Evolutionary conservation across 2,113 vertebrate genomes (phyloP), one percentile per base, ranked within the genome.

Genomic region (Pedetes capensis): DNA sequence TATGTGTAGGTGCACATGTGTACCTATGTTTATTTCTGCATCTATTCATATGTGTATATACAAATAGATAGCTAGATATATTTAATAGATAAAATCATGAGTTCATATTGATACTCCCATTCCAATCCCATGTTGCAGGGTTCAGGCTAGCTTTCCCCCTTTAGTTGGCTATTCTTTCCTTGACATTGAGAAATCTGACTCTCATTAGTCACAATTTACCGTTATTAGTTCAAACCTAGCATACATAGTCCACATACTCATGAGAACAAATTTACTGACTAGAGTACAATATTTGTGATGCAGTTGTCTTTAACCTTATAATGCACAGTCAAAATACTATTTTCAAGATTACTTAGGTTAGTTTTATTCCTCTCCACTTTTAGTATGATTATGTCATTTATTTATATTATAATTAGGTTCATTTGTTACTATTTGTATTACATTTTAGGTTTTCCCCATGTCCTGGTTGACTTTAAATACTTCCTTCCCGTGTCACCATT

Each of bases 211-310:
- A 95, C 20, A 68, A 55, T 53, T 29, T 34, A 27, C 11, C 71
- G 75, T 34, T 71, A 88, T 29, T 61, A 59, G 34, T 55, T 89
- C 80, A 81, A 34, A 86, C 12, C 47, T 44, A 53, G 66, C 42
- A 76, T 23, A 47, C 5, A 92, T 37, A 39, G 66, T 27, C 51
- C 5, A 22, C n/a, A 85, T 47, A 22, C 59, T 29, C 39, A 27
- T 85, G 32, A 89, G 95, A 93, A 89, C 37, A 71, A 80, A 79
- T 74, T 17, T 86, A 57, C n/a, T 74, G 87, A 39, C 57, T 75
- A 64, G 25, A 69, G 20, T 42, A 59, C 20, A 71, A 66, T 74
- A 49, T 85, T 80, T 89, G 84, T 39, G 8, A 47, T 66, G 59
- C 59, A 69, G 37, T 75, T 94, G 49, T 16, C 69, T 68, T 89